A percentile compares a stretch with the other conserved stretches of the same genome.
These are phyloP conservation scores for Enteromius viviparus DNA, from an alignment of 2,797 vertebrate genomes.

Conservation along the genomic window DNA sequence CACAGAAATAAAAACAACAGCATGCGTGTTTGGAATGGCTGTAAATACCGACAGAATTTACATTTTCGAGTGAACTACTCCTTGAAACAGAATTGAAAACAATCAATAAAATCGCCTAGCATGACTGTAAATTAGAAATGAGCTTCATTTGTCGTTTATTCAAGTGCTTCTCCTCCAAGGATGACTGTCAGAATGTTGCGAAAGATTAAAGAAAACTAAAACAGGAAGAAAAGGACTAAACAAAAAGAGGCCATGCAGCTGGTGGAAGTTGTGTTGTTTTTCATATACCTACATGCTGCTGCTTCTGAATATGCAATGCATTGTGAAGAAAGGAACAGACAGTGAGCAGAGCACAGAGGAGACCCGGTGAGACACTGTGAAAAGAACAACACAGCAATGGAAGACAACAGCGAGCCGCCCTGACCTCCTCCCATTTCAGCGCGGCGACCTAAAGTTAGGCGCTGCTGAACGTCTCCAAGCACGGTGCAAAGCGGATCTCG, in stretches of 20 bases:
- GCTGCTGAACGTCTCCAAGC: not conserved
- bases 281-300: slow-evolving; percentile 78
- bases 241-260: slow-evolving; percentile 70
- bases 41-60: not conserved
- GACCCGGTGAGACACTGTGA: slow-evolving; percentile 62
- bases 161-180: slow-evolving; percentile 42
- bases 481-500: not conserved
- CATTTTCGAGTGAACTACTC: slow-evolving; percentile 11
- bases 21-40: slow-evolving; percentile 5
- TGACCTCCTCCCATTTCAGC: not conserved
- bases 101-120: not conserved
- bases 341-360: slow-evolving; percentile 77
- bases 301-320: slow-evolving; percentile 78
- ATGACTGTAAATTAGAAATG: not conserved
- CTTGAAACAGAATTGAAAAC: not conserved
- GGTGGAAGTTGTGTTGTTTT: slow-evolving; percentile 58
- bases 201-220: slow-evolving; percentile 52
- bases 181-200: slow-evolving; percentile 35
- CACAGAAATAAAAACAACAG: slow-evolving; percentile 19
- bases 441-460: slow-evolving; percentile 8
- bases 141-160: slow-evolving; percentile 43
- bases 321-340: slow-evolving; percentile 78
- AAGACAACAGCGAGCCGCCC: slow-evolving; percentile 33
- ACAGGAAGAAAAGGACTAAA: slow-evolving; percentile 31
- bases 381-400: slow-evolving; percentile 38